Evolutionary conservation across 2,113 vertebrate species (phyloP).

Genomic region (Ia io): DNA sequence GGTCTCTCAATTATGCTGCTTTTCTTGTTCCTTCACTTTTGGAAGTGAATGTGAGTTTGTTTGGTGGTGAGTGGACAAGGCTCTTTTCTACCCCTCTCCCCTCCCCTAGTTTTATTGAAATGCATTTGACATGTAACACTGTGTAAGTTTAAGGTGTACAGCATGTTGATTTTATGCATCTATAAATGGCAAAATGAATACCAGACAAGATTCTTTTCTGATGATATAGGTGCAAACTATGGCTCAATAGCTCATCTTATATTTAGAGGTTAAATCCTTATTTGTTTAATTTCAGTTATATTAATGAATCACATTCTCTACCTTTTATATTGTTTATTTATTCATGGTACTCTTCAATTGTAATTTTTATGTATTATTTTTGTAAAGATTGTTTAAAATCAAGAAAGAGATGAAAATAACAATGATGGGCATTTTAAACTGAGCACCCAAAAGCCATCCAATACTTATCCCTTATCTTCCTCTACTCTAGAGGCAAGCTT

Average conservation of each 20-base stretch:
- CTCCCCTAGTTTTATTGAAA: not conserved
- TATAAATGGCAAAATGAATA: not conserved
- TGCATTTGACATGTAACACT: not conserved
- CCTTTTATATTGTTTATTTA: not conserved
- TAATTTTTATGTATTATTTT: not conserved
- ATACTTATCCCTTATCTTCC: not conserved
- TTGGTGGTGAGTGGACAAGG: not conserved
- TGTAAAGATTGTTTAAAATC: not conserved
- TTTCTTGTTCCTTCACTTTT: not conserved
- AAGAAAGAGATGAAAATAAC: not conserved
- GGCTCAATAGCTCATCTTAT: not conserved
- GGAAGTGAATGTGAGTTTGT: not conserved
- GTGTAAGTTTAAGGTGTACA: not conserved
- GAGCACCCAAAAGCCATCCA: not conserved
- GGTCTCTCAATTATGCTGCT: not conserved
- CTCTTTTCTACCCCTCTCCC: not conserved
- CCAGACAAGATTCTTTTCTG: not conserved
- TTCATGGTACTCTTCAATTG: not conserved
- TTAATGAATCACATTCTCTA: not conserved
- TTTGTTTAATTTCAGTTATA: not conserved
- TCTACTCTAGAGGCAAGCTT: not conserved
- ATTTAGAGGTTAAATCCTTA: constrained; percentile 9
- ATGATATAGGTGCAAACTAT: not conserved
- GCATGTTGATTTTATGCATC: not conserved
- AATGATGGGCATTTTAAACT: not conserved